Percentiles rank a stretch among this genome's conserved stretches.
These are phyloP conservation scores for Gallinago jamesoni DNA, from an alignment of 2,113 vertebrate species.

Conservation along the genomic window DNA sequence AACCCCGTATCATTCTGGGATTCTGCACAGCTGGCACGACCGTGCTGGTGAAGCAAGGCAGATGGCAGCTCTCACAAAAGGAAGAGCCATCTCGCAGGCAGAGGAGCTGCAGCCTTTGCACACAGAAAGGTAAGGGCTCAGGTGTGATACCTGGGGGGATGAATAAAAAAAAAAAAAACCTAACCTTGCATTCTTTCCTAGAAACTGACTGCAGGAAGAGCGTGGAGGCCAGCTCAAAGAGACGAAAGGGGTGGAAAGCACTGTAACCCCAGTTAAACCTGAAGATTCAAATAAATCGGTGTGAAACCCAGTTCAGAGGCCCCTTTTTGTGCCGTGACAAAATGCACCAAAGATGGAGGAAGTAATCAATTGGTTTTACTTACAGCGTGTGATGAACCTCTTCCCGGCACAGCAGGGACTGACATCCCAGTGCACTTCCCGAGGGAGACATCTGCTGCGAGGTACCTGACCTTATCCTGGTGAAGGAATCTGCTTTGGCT, in stretches of 20 bases:
- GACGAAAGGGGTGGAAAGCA: neutral
- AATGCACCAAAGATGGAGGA: neutral
- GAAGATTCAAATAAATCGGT: neutral
- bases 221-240: accelerated
- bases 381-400: neutral
- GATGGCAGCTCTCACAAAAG: neutral
- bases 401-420: neutral
- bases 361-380: neutral
- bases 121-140: neutral
- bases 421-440: neutral
- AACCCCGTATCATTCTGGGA: no score
- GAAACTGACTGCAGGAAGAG: neutral
- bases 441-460: neutral
- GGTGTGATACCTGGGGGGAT: neutral
- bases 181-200: neutral
- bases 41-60: neutral
- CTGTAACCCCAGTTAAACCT: neutral
- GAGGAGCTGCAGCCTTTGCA: neutral
- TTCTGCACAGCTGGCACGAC: neutral
- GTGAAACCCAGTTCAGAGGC: neutral
- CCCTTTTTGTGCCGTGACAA: neutral
- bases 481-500: neutral
- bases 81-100: neutral
- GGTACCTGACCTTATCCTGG: neutral
- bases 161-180: neutral